phyloP scores from a whole-genome alignment of 2,888 invertebrate genomes.

The Penaeus monodon region DNA sequence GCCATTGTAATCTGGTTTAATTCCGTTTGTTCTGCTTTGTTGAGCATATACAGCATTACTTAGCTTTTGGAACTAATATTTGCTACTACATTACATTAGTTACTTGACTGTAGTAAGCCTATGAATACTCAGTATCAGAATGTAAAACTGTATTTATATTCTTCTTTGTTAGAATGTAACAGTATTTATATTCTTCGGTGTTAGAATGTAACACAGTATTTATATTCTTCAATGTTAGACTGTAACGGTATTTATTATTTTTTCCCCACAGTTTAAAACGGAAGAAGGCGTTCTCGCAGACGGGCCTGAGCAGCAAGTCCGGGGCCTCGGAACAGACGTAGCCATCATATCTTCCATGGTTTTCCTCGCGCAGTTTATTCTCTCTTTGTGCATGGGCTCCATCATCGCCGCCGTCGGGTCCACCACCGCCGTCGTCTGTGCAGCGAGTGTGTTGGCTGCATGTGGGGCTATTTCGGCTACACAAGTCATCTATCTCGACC shows the following conservation, averaged over 20 bases:
- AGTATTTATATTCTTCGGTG: no score
- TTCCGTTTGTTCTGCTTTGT: no score
- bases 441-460: conserved; percentile 86
- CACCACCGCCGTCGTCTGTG: conserved; percentile 88
- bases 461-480: conserved; percentile 88
- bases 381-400: conserved; percentile 88
- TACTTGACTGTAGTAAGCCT: no score
- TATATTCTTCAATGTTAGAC: no score
- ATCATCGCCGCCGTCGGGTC: conserved; percentile 83
- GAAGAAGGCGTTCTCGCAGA: conserved; percentile 37
- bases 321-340: conserved; percentile 94
- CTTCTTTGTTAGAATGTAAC: no score
- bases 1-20: no score
- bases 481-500: conserved; percentile 88
- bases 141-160: no score
- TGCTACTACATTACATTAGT: no score
- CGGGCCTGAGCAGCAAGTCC: conserved; percentile 68
- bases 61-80: no score
- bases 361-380: conserved; percentile 91
- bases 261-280: conserved; percentile 27
- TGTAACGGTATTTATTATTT: not conserved
- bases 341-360: conserved; percentile 96
- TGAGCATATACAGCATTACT: no score
- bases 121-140: no score
- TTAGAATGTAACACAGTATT: no score